Base-by-base conservation (phyloP, 2,113 vertebrate species). In the Gobius niger region DNA sequence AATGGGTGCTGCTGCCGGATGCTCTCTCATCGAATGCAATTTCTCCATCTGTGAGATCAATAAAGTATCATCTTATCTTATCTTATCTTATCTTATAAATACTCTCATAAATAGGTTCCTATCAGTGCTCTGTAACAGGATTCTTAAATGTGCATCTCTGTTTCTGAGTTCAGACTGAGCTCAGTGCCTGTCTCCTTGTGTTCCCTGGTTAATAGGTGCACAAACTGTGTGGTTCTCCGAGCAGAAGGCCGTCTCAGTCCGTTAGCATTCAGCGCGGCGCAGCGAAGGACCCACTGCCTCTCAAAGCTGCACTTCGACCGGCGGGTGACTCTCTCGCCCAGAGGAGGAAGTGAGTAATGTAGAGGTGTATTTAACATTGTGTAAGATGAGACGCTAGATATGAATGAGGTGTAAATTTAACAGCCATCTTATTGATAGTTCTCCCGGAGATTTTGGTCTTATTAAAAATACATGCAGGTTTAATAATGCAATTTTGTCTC, bases 281-380 rank as follows among this genome's bases (percentile, higher is more conserved):
- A 46, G 90, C 61, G 65, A 93, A 80, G 84, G 91, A 91, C 76
- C 90, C 87, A 63, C 81, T 89, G 71, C 84, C 79, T 14, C 67
- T 93, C 51, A 93, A 92, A 87, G 85, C 85, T 18, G 64, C 78
- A 1, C 4, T 76, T 54, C 92, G 85, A 84, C 82, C 76, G 7
- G 67, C 61, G 5, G 91, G 91, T 77, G 94, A 92, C 77, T 89
- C 89, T 0, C 90, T 97, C 0, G 2, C 88, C 83, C 89, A 49
- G 86, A 92, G 88, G 88, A 94, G 93, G 91, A 95, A 90, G 96
- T 96, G 91, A 92, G 91, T 60, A 13, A 9, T 47, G 15, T 24
- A 56, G 63, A 53, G 18, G 52, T 54, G 52, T 54, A 24, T 54
- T 19, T 76, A 12, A 54, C 44, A n/a, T 41, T 54, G 24, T 34